Evolutionary conservation across 2,888 invertebrate species (phyloP), one percentile per base, ranked within the genome.

Genomic region (Lochmaea crataegi): DNA sequence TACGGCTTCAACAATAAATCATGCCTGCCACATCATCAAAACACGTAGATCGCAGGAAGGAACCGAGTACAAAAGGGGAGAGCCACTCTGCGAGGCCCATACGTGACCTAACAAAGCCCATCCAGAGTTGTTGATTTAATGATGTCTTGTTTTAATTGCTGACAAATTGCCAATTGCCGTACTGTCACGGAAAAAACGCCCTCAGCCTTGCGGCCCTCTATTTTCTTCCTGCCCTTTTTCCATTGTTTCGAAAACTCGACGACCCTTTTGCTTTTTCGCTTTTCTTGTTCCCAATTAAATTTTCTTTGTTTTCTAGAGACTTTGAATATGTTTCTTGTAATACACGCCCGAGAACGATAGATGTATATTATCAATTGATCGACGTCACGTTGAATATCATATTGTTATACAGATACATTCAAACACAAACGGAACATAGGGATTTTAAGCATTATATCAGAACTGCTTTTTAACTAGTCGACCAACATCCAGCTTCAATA

Each of bases 111-210:
- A 87, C 87, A 87, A 87, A 86, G 85, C 84, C 84, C 84, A 83
- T 61, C 57, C 71, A 45, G 61, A 66, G 83, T 84, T 81, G 84
- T 84, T 86, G 86, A 87, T 86, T 87, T 87, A 87, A 87, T 86
- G 87, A 87, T 84, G 86, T 86, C 86, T 86, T 86, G 86, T 86
- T 86, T 87, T 87, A 86, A 86, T 87, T 87, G 86, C 87, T 86
- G 86, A 86, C 87, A 86, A 86, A 87, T 86, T 86, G 86, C 82
- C 86, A 86, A 86, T 86, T 86, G 85, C 84, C 82, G 77, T 70
- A 77, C 51, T 45, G 79, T 78, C 79, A 76, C 75, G 77, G 73
- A 73, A 71, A 71, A 71, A 66, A 16, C 65, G 61, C 65, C 51
- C 70, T 45, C 60, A 38, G 26, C 56, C 65, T 57, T 70, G 56